These are phyloP conservation scores for Amphipoea lucens DNA, from an alignment of 2,888 invertebrate species.

Conservation along the genomic window DNA sequence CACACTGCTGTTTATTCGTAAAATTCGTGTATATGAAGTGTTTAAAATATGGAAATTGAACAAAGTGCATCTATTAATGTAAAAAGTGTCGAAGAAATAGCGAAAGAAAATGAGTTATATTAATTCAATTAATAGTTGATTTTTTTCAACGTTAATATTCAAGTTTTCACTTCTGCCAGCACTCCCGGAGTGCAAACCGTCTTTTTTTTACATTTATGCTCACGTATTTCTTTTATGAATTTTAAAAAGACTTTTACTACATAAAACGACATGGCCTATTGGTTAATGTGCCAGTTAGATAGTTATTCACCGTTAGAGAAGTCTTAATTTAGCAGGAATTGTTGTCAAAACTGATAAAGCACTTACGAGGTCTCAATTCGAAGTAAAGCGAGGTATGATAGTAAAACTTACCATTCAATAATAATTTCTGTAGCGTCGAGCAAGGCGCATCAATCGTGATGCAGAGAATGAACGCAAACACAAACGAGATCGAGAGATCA, in stretches of 20 bases:
- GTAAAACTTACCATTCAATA: conserved; percentile 72
- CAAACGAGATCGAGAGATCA: conserved; percentile 71
- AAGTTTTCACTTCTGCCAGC: too few relatives aligned
- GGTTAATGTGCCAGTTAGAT: not conserved
- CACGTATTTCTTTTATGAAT: not conserved
- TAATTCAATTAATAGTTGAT: too few relatives aligned
- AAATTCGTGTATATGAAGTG: too few relatives aligned
- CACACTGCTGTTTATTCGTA: too few relatives aligned
- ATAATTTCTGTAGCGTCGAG: conserved; percentile 79
- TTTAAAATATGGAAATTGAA: too few relatives aligned
- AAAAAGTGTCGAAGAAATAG: too few relatives aligned
- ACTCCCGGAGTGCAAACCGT: too few relatives aligned
- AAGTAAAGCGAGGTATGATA: not conserved
- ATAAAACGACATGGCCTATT: not conserved
- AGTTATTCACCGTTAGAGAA: not conserved
- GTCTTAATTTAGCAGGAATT: not conserved
- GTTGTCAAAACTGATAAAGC: not conserved
- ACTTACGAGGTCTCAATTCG: not conserved
- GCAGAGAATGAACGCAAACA: conserved; percentile 75
- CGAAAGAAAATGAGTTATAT: too few relatives aligned
- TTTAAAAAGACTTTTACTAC: not conserved
- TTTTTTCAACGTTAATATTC: too few relatives aligned
- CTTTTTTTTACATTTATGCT: not conserved
- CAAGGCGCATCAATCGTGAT: conserved; percentile 80
- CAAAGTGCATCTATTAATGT: too few relatives aligned